Evolutionary conservation across 2,888 invertebrate species (phyloP), one percentile per base, ranked within the genome.

Genomic region (Micropterix aruncella): DNA sequence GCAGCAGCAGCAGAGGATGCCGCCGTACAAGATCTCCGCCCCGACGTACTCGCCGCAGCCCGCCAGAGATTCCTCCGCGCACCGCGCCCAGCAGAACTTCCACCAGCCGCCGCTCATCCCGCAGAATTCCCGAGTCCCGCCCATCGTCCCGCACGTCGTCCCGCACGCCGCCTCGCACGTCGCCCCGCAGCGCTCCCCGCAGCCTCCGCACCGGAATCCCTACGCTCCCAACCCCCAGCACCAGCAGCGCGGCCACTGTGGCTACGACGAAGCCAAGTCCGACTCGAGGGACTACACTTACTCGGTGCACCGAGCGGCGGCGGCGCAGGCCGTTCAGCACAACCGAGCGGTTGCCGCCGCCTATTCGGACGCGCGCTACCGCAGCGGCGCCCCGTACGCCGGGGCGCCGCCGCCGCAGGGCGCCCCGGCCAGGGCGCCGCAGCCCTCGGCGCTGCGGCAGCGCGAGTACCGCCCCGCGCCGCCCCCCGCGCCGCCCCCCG

Each of bases 141-240:
- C 53, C 15, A 46, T 47, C 37, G 42, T 42, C 48, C 53, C 36
- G 46, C 54, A 16, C 56, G 18, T 48, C 54, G 46, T 37, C 48
- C 49, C 40, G 49, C 49, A 46, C 46, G 43, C 45, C 45, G n/a
- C 51, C 55, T 47, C 41, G 51, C 27, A 27, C 7, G 12, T 27
- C 5, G 12, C 5, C 5, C 27, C 27, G 5, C 27, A 50, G 15
- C 48, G 48, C 44, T 44, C 41, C 15, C 44, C 39, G 37, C 41
- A 41, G n/a, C 16, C 46, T 14, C 18, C 47, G 14, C 19, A 47
- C 4, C 47, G 47, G 43, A 19, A 45, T 36, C 44, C 19, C 19
- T 36, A 12, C 5, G 12, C 27, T 19, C 44, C 19, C 19, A 18
- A 12, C 5, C 12, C 27, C 16, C 40, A 50, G 37, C 46, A 53